Percentiles rank a stretch among this genome's conserved stretches.
These are phyloP conservation scores for Hassar affinis DNA, from an alignment of 2,113 vertebrate genomes.

Conservation along the genomic window DNA sequence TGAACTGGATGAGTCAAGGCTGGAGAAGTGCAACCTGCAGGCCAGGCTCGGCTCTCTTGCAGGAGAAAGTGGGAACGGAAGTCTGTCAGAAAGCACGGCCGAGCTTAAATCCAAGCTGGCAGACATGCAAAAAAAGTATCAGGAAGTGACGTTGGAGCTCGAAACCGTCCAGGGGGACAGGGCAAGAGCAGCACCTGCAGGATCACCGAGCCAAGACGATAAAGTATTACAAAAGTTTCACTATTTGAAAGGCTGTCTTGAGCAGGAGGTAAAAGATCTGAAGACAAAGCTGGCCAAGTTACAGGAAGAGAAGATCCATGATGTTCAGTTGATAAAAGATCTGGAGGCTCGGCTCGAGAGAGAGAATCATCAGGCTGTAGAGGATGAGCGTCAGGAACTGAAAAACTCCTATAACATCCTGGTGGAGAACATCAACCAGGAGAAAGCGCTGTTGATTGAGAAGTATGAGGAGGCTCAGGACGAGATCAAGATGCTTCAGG, in stretches of 20 bases:
- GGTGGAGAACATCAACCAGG: constrained; percentile 78
- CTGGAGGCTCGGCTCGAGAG: constrained; percentile 76
- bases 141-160: constrained; percentile 78
- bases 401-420: constrained; percentile 73
- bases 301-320: constrained; percentile 71
- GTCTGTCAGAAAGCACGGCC: constrained; percentile 78
- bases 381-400: constrained; percentile 76
- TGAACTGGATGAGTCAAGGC: constrained; percentile 76
- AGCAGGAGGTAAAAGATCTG: constrained; percentile 76
- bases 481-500: constrained; percentile 85
- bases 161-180: constrained; percentile 72
- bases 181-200: constrained; percentile 45
- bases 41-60: constrained; percentile 65
- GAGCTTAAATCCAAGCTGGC: constrained; percentile 80
- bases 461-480: constrained; percentile 87
- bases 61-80: constrained; percentile 62
- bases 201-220: constrained; percentile 57
- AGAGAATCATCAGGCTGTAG: constrained; percentile 48
- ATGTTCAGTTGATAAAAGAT: constrained; percentile 71
- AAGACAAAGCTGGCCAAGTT: constrained; percentile 74
- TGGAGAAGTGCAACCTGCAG: constrained; percentile 74
- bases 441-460: constrained; percentile 78
- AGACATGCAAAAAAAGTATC: constrained; percentile 78
- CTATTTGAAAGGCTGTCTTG: constrained; percentile 57
- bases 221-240: constrained; percentile 61